Base-by-base conservation (phyloP, 2,888 invertebrate species). In the Eupithecia pulchellata region DNA sequence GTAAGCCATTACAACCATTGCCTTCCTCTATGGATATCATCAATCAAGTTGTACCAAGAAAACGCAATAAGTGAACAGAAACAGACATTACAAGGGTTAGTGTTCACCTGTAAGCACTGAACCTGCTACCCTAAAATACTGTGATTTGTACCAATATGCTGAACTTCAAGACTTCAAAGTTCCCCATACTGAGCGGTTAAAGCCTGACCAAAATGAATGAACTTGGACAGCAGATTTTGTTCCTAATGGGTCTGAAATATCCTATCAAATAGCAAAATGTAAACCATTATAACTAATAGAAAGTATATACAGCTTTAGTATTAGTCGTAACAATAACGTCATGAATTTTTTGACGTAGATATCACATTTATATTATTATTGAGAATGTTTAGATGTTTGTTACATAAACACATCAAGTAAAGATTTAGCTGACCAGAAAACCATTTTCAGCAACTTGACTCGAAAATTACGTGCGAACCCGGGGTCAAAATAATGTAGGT, bases 131-230 rank as follows among this genome's bases (percentile, higher is more conserved):
- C 30, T 32, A 9, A 9, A 30, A 4, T n/a, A 17, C 32, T 60
- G 58, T 60, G 58, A 4, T 20, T 30, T 32, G 32, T 29, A 64
- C 64, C 68, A 64, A 47, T 61, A 64, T 47, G 27, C 27, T 34
- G 27, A 61, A 73, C 66, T 75, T 75, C 67, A 58, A 55, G 34
- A 39, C 52, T 72, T 68, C 47, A 69, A 75, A 75, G 61, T 73
- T 71, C 47, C 36, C 30, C 30, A 47, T 70, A 64, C 68, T 68
- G 60, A 72, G 52, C 72, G 52, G 30, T 69, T 72, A n/a, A 32
- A 29, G 17, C 32, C 58, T 30, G 58, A 30, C 58, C 57, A 4
- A 60, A 60, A 60, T 60, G n/a, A 58, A 58, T 58, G 2, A 60
- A 60, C 58, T 60, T 60, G 8, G 58, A 60, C 58, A 30, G 11